These are phyloP conservation scores for Coptotermes formosanus DNA, from an alignment of 1,140 invertebrate genomes.

Conservation along the genomic window DNA sequence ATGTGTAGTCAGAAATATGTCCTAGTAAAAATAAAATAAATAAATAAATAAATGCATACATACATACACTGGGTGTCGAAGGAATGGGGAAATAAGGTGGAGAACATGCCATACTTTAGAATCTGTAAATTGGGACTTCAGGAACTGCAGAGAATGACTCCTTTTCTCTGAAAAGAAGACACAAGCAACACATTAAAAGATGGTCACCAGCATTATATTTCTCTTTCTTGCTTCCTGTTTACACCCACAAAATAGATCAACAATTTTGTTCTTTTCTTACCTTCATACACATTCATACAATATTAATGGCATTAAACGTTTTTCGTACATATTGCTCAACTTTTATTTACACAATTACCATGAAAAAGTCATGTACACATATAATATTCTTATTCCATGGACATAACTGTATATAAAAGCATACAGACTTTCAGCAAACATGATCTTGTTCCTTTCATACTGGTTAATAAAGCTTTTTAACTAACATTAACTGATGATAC, in stretches of 20 bases:
- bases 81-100: no score
- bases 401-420: neutral
- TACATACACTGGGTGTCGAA: no score
- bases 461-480: conserved; percentile 10
- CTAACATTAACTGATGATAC: neutral
- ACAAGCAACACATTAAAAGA: neutral
- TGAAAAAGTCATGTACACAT: neutral
- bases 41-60: no score
- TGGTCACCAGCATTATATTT: neutral
- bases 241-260: neutral
- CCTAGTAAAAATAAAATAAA: no score
- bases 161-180: neutral
- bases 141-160: neutral
- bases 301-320: neutral
- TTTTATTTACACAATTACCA: conserved; percentile 2
- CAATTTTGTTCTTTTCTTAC: neutral
- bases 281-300: conserved; percentile 7
- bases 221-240: neutral
- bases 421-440: neutral
- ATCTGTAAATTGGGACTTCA: no score
- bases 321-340: conserved; percentile 1
- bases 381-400: neutral
- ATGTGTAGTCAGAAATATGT: no score
- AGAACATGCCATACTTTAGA: no score
- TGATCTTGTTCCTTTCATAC: neutral